Evolutionary conservation across 2,113 vertebrate species (phyloP), one percentile per base, ranked within the genome.

Genomic region (Hyla sarda): DNA sequence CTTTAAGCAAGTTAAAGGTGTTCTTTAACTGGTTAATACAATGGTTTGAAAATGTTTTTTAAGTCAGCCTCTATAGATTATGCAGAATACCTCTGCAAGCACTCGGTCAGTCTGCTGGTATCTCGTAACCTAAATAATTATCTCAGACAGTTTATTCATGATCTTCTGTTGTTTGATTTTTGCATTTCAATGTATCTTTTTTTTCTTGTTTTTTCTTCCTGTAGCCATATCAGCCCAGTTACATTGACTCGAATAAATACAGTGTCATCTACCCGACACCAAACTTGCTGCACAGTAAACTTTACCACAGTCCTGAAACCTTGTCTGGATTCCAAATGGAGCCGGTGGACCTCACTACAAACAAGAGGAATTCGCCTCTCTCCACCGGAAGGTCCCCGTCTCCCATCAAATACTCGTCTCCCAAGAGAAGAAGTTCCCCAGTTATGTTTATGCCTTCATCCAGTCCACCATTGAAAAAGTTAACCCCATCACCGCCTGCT

Each of bases 301-400:
- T 94, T 88, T 95, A 94, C 71, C 93, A 92, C 37, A 90, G 82
- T 76, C 77, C 89, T 0, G 92, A 95, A 89, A 88, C 92, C 90
- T 90, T 93, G 82, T 92, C 94, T 10, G 94, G 95, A 76, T 91
- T 95, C 83, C 98, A 99, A 93, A 85, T 97, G 90, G 98, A 99
- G 90, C 98, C 98, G 0, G 98, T 99, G 77, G 98, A 99, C 88
- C 96, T 99, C 78, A 98, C 98, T 0, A 91, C 98, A 89, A 97
- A 96, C 93, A 99, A 97, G 90, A 95, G 96, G 30, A 93, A 94
- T 67, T 97, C 98, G 0, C 95, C 97, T 28, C 90, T 93, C 72
- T 95, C 96, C 0, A 86, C 93, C 0, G 95, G 93, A 87, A 94
- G 88, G 41, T 96, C 96, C 28, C 95, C 96, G 8, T 95, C 95